Conservation (phyloP, 2,888 invertebrate species). For the Lepidonotus clava region DNA sequence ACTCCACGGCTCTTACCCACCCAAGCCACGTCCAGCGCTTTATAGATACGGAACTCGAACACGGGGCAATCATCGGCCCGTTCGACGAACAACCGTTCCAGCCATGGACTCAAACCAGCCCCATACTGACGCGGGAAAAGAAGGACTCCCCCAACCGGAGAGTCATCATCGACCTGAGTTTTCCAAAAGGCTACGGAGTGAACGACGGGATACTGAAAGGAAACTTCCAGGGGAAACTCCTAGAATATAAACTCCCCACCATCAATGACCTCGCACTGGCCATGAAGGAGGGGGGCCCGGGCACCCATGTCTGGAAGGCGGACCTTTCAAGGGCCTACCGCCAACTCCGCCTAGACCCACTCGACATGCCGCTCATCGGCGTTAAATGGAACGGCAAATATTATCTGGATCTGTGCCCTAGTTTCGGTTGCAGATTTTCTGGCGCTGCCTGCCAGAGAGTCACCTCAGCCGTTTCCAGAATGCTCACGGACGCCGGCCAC, state of each 20-base stretch:
- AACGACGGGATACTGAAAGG: background rate
- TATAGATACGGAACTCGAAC: too few relatives aligned
- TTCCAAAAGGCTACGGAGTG: too few relatives aligned
- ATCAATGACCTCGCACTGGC: background rate
- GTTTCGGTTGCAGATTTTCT: background rate
- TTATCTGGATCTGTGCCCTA: background rate
- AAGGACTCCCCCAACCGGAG: too few relatives aligned
- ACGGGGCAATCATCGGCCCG: too few relatives aligned
- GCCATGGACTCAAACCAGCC: too few relatives aligned
- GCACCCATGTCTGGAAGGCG: background rate
- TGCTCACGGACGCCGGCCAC: background rate
- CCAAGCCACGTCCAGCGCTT: too few relatives aligned
- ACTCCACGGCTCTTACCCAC: background rate
- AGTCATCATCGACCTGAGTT: too few relatives aligned
- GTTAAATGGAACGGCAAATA: background rate
- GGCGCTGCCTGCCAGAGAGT: background rate
- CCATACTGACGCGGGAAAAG: too few relatives aligned
- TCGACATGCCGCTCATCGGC: background rate
- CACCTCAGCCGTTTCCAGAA: background rate
- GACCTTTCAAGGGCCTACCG: background rate
- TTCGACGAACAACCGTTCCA: too few relatives aligned
- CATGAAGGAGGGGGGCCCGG: background rate
- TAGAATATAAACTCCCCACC: background rate
- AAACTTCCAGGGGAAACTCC: background rate
- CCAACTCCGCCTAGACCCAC: background rate